These are phyloP conservation scores for Chionis minor DNA, from an alignment of 2,113 vertebrate genomes.

Conservation along the genomic window DNA sequence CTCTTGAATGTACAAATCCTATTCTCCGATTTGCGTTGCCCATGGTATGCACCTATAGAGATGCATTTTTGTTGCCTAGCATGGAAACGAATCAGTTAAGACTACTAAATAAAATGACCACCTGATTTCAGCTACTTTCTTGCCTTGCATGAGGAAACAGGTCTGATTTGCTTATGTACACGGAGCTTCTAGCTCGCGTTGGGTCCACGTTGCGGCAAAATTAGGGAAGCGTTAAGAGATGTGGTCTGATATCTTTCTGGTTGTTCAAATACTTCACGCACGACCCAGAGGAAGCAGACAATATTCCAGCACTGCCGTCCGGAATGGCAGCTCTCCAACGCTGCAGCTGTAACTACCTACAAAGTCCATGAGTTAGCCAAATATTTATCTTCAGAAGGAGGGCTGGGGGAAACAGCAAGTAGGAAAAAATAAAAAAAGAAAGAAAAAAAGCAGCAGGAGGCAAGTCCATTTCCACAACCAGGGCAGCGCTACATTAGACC, in stretches of 20 bases:
- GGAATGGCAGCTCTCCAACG: neutral
- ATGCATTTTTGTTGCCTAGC: neutral
- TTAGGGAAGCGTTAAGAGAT: neutral
- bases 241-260: neutral
- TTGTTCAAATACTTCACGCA: neutral
- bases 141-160: neutral
- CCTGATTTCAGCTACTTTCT: neutral
- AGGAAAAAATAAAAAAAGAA: neutral
- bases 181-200: neutral
- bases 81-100: neutral
- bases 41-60: neutral
- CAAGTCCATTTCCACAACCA: neutral
- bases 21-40: neutral
- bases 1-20: neutral
- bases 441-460: neutral
- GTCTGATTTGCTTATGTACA: neutral
- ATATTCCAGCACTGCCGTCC: neutral
- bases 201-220: neutral
- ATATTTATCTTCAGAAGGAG: slow-evolving; percentile 24
- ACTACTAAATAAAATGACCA: neutral
- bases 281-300: neutral
- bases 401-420: neutral
- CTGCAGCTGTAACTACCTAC: slow-evolving; percentile 21
- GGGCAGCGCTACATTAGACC: neutral
- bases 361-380: slow-evolving; percentile 7